Conservation (phyloP, 1,140 invertebrate genomes). For the Orchesella cincta region DNA sequence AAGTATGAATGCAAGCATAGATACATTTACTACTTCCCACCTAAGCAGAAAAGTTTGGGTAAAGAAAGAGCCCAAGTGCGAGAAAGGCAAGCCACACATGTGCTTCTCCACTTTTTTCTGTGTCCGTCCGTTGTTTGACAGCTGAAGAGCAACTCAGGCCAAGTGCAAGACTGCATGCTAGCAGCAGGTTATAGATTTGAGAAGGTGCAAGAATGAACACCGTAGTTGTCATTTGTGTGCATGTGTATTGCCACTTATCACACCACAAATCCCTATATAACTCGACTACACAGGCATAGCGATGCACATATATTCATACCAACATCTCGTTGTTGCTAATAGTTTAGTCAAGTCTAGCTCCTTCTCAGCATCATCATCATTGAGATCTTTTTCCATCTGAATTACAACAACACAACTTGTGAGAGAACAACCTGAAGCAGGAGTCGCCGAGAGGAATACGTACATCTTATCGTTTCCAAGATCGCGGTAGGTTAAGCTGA, state of each 20-base stretch:
- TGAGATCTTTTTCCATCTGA: neutral
- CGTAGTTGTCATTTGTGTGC: no score
- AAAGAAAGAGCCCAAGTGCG: no score
- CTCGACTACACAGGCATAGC: neutral
- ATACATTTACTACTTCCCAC: no score
- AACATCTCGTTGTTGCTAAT: neutral
- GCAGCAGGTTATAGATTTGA: no score
- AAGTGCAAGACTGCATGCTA: neutral
- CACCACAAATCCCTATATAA: neutral
- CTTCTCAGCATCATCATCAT: neutral
- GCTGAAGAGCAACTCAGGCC: neutral
- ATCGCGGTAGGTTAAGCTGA: constrained; percentile 8
- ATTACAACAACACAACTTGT: constrained; percentile 7
- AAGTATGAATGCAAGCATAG: no score
- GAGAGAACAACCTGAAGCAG: neutral
- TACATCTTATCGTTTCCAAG: constrained; percentile 7
- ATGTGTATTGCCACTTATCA: no score
- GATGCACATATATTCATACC: neutral
- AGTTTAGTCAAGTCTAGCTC: neutral
- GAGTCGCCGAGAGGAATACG: neutral
- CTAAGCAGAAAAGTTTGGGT: no score
- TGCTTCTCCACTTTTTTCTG: no score
- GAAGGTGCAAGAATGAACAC: no score
- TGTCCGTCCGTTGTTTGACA: neutral
- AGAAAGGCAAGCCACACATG: no score